Conservation (phyloP, 2,888 invertebrate species). For the Malacosoma neustria region DNA sequence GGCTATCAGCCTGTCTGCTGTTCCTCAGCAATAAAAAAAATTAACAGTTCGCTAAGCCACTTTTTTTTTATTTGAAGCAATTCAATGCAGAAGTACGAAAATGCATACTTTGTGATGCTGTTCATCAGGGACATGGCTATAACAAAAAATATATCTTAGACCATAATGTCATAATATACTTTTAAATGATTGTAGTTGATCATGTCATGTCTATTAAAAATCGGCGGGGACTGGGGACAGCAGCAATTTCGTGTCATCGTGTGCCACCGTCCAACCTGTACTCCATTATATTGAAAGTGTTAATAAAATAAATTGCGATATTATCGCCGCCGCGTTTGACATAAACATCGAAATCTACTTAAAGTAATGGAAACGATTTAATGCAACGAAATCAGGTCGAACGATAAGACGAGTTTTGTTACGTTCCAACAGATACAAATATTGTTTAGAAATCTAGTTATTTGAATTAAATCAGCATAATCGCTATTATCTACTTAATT, state of each 20-base stretch:
- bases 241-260: conserved; percentile 10
- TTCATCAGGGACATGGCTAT: too few relatives aligned
- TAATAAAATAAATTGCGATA: conserved; percentile 67
- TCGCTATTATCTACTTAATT: background rate
- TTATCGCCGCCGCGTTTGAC: conserved; percentile 64
- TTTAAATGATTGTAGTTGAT: background rate
- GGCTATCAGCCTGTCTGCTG: too few relatives aligned
- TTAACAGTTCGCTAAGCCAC: too few relatives aligned
- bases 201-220: background rate
- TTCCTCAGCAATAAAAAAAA: too few relatives aligned
- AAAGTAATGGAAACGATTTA: conserved; percentile 69
- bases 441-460: background rate
- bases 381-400: conserved; percentile 49
- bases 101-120: too few relatives aligned
- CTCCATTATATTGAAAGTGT: conserved; percentile 54
- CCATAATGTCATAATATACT: background rate
- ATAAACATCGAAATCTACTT: conserved; percentile 71
- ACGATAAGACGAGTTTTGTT: conserved; percentile 44
- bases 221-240: background rate
- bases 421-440: conserved; percentile 26
- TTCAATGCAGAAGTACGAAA: too few relatives aligned
- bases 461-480: background rate
- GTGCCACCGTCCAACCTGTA: conserved; percentile 25
- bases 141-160: too few relatives aligned
- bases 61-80: too few relatives aligned